These are phyloP conservation scores for Pipra filicauda DNA, from an alignment of 2,113 vertebrate genomes.

Conservation along the genomic window DNA sequence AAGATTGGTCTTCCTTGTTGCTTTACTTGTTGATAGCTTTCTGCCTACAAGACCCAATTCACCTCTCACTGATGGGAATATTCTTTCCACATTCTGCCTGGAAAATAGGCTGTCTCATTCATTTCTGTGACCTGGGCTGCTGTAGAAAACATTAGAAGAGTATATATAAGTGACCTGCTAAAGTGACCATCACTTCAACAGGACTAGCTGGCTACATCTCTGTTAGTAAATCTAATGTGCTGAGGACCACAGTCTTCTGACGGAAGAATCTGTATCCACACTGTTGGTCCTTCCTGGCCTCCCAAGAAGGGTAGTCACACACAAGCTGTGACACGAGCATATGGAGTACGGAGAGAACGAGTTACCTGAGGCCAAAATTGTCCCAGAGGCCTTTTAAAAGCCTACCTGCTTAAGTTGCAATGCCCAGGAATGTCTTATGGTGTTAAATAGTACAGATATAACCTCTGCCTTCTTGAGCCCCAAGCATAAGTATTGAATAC, in stretches of 20 bases:
- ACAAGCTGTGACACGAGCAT: not conserved
- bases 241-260: not conserved
- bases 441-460: not conserved
- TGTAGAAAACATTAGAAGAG: not conserved
- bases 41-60: not conserved
- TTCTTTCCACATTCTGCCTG: not conserved
- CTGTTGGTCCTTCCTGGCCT: not conserved
- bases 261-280: not conserved
- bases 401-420: not conserved
- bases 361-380: not conserved
- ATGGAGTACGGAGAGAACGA: accelerated
- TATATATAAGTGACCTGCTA: not conserved
- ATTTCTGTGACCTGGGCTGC: not conserved
- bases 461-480: not conserved
- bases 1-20: not conserved
- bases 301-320: not conserved
- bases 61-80: not conserved
- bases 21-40: not conserved
- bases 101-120: not conserved
- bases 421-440: not conserved
- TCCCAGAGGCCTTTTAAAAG: not conserved
- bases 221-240: not conserved
- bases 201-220: not conserved
- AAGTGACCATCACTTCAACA: accelerated
- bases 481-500: not conserved